Evolutionary conservation across 2,888 invertebrate genomes (phyloP).

Genomic region (Venusia cambrica): DNA sequence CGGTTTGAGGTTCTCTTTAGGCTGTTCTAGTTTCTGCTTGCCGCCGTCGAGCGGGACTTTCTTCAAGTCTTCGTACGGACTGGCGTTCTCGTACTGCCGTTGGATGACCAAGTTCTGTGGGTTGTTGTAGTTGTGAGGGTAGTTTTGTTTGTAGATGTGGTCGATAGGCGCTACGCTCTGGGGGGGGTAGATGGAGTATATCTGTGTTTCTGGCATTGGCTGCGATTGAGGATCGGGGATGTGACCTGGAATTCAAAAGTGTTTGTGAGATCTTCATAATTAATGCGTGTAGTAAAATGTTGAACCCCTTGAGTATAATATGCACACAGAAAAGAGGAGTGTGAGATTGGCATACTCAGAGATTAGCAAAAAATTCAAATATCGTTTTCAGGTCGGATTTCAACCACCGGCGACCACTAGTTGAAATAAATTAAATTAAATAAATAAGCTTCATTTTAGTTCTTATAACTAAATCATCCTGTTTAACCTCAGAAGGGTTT

Average conservation of each 20-base stretch:
- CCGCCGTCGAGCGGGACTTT: constrained; percentile 46
- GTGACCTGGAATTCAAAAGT: constrained; percentile 51
- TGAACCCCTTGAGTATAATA: too few relatives aligned
- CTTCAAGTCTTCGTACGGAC: constrained; percentile 55
- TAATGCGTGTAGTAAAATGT: too few relatives aligned
- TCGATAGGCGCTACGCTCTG: constrained; percentile 52
- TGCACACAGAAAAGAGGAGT: too few relatives aligned
- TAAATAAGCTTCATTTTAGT: too few relatives aligned
- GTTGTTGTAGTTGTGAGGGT: constrained; percentile 52
- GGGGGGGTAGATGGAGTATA: constrained; percentile 55
- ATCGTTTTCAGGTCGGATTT: too few relatives aligned
- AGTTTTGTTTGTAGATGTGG: constrained; percentile 54
- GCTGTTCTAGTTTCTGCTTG: constrained; percentile 54
- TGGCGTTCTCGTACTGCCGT: constrained; percentile 57
- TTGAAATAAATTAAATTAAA: too few relatives aligned
- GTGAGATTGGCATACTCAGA: too few relatives aligned
- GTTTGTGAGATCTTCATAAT: too few relatives aligned
- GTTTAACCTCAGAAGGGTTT: too few relatives aligned
- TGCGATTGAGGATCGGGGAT: constrained; percentile 45
- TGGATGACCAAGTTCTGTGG: constrained; percentile 69
- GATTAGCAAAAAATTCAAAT: too few relatives aligned
- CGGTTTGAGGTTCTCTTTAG: constrained; percentile 67
- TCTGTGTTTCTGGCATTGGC: constrained; percentile 41
- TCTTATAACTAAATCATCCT: too few relatives aligned
- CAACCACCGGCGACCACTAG: too few relatives aligned